These are phyloP conservation scores for Ptychochromis oligacanthus DNA, from an alignment of 2,113 vertebrate species.

Conservation along the genomic window DNA sequence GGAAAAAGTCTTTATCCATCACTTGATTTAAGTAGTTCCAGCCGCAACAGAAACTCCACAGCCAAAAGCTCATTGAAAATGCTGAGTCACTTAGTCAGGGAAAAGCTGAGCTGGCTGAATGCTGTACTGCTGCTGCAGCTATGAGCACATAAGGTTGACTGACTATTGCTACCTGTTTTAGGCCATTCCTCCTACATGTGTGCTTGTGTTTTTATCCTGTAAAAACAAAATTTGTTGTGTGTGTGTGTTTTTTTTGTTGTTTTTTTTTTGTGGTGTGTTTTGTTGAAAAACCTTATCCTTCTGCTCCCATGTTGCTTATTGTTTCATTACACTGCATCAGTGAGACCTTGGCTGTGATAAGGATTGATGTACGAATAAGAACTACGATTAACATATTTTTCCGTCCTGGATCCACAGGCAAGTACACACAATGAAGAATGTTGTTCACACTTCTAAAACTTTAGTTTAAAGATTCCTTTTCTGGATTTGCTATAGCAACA, in stretches of 20 bases:
- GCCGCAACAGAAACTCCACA: slow-evolving; percentile 34
- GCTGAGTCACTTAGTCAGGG: slow-evolving; percentile 50
- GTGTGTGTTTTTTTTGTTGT: too few relatives aligned
- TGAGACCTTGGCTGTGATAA: not conserved
- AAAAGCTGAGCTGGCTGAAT: slow-evolving; percentile 48
- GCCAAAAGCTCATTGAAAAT: slow-evolving; percentile 50
- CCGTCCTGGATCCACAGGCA: not conserved
- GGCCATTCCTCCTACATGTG: not conserved
- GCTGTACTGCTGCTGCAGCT: slow-evolving; percentile 20
- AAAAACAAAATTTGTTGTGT: not conserved
- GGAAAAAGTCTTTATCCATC: slow-evolving; percentile 55
- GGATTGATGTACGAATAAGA: not conserved
- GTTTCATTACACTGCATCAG: not conserved
- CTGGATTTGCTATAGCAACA: not conserved
- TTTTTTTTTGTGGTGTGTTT: not conserved
- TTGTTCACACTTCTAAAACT: slow-evolving; percentile 16
- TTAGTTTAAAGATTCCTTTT: not conserved
- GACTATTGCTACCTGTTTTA: slow-evolving; percentile 6
- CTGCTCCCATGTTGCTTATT: not conserved
- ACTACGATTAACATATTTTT: not conserved
- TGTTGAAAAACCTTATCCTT: not conserved
- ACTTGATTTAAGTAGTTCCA: slow-evolving; percentile 62
- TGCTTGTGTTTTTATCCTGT: not conserved
- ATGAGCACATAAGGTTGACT: not conserved
- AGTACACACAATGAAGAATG: not conserved